phyloP scores from a whole-genome alignment of 2,797 vertebrate species.

The Rhinichthys osculus region DNA sequence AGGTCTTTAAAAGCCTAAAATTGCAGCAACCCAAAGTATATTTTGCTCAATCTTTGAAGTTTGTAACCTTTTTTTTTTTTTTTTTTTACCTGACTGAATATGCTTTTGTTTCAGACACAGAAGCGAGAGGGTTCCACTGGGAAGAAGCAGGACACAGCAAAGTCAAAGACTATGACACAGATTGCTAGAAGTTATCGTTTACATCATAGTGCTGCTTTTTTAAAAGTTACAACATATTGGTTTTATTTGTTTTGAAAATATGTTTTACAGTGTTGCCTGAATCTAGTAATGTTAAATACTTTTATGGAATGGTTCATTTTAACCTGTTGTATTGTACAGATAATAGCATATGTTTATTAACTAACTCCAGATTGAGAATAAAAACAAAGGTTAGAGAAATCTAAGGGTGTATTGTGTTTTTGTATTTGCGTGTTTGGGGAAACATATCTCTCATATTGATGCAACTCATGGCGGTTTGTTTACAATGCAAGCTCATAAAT shows the following conservation, averaged over 20 bases:
- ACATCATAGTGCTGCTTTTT: not conserved
- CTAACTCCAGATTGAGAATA: not conserved
- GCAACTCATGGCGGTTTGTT: not conserved
- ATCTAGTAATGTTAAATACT: not conserved
- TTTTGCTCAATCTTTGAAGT: not conserved
- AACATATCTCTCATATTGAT: not conserved
- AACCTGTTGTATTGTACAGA: not conserved
- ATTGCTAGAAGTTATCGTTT: not conserved
- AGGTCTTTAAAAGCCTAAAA: not conserved
- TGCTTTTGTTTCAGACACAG: conserved; percentile 16
- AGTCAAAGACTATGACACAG: not conserved
- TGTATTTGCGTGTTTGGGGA: not conserved
- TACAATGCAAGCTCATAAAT: not conserved
- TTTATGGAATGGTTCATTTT: not conserved
- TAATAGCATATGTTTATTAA: not conserved
- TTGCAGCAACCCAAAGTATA: not conserved
- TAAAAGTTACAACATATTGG: not conserved
- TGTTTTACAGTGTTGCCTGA: not conserved
- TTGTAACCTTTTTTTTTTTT: not conserved
- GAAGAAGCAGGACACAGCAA: not conserved
- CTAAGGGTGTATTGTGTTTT: not conserved
- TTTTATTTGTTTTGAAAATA: conserved; percentile 12
- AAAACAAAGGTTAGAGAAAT: not conserved
- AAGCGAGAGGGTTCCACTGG: not conserved
- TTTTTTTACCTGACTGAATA: not conserved